phyloP scores from a whole-genome alignment of 2,797 vertebrate species.

The Philypnodon macrostomus region DNA sequence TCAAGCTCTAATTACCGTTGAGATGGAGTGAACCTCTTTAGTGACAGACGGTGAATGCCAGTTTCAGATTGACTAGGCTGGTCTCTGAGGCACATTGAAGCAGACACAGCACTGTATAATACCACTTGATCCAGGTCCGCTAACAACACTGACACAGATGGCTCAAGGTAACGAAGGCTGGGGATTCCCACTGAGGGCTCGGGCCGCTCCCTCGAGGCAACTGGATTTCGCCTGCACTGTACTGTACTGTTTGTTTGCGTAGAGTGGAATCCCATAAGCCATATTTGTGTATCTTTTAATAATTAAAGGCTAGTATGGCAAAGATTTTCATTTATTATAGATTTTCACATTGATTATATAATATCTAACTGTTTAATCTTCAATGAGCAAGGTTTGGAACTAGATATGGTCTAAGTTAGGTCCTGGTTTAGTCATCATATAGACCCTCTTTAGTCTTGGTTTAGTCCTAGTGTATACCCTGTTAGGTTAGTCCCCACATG shows the following conservation, averaged over 20 bases:
- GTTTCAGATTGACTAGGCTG: conserved; percentile 41
- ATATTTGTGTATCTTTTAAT: no score
- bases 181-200: conserved; percentile 23
- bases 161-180: conserved; percentile 28
- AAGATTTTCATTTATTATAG: no score
- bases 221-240: conserved; percentile 1
- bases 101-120: conserved; percentile 27
- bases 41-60: conserved; percentile 54
- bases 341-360: no score
- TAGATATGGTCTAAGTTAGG: no score
- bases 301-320: no score
- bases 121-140: conserved; percentile 35
- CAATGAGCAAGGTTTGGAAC: no score
- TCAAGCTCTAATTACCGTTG: conserved; percentile 25
- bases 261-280: neutral
- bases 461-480: no score
- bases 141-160: conserved; percentile 42
- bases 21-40: conserved; percentile 34
- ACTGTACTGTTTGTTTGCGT: neutral
- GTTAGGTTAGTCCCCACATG: no score
- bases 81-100: conserved; percentile 34
- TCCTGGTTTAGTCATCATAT: no score
- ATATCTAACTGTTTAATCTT: no score
- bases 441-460: no score
- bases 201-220: conserved; percentile 8